phyloP scores from a whole-genome alignment of 2,113 vertebrate genomes.

The Antechinus stuartii region DNA sequence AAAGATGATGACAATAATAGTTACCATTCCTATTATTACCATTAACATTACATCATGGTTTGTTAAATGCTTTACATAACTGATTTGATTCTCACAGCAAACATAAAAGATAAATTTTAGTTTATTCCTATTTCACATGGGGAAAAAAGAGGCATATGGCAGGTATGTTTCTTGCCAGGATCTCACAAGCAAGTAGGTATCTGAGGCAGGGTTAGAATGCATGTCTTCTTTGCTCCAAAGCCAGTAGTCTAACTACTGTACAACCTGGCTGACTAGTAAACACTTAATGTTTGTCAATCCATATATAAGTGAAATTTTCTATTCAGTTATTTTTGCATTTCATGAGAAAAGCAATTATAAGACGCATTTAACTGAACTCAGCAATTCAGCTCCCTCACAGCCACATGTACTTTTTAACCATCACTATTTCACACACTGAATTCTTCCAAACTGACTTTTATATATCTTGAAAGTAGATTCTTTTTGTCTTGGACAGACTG shows the following conservation, averaged over 20 bases:
- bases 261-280: background rate
- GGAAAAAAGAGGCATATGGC: background rate
- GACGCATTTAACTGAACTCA: background rate
- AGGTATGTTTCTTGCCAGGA: background rate
- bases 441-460: background rate
- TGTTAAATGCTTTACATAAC: background rate
- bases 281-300: background rate
- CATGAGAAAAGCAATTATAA: background rate
- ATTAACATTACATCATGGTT: background rate
- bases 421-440: background rate
- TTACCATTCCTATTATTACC: background rate
- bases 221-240: background rate
- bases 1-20: background rate
- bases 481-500: background rate
- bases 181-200: background rate
- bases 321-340: background rate
- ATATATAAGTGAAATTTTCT: background rate
- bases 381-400: background rate
- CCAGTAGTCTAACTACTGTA: background rate
- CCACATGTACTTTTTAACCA: background rate
- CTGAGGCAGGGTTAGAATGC: background rate
- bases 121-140: background rate
- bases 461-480: background rate
- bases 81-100: background rate
- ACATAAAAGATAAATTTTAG: background rate